Percentiles rank a stretch among this genome's conserved stretches.
phyloP scores from a whole-genome alignment of 1,140 invertebrate genomes.

The Caenorhabditis briggsae region DNA sequence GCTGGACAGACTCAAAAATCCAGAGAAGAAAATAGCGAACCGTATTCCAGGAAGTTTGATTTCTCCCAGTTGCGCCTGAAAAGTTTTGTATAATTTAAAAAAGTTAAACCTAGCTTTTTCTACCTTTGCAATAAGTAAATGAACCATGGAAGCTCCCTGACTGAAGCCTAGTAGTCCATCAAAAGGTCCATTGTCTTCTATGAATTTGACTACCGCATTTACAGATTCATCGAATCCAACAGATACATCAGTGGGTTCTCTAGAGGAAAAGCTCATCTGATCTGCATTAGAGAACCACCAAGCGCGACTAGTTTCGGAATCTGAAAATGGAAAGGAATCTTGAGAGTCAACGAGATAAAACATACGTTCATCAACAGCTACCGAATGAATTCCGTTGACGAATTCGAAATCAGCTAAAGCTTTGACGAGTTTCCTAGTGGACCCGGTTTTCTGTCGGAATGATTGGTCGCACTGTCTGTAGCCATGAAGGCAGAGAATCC shows the following conservation, averaged over 20 bases:
- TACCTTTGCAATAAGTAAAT: constrained; percentile 57
- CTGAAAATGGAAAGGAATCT: neutral
- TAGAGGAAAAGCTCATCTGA: constrained; percentile 34
- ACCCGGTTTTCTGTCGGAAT: constrained; percentile 61
- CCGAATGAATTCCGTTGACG: constrained; percentile 1
- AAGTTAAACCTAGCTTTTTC: neutral
- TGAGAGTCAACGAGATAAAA: neutral
- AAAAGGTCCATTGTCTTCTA: constrained; percentile 57
- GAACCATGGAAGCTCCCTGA: constrained; percentile 63
- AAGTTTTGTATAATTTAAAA: neutral
- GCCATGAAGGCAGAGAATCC: constrained; percentile 60
- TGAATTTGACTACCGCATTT: constrained; percentile 14
- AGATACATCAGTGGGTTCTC: constrained; percentile 27
- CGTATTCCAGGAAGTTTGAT: constrained; percentile 39
- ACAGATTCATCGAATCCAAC: constrained; percentile 59
- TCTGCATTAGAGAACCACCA: constrained; percentile 61
- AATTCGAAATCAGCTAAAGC: constrained; percentile 56
- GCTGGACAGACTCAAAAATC: constrained; percentile 57
- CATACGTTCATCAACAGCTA: constrained; percentile 32
- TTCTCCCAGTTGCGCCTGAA: constrained; percentile 7
- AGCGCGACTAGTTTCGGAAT: constrained; percentile 43
- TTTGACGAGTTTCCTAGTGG: constrained; percentile 57
- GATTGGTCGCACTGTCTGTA: constrained; percentile 59
- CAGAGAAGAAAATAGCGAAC: constrained; percentile 62
- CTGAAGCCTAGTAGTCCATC: constrained; percentile 60